Evolutionary conservation across 2,888 invertebrate genomes (phyloP), one percentile per base, ranked within the genome.

Genomic region (Marronus borbonicus): DNA sequence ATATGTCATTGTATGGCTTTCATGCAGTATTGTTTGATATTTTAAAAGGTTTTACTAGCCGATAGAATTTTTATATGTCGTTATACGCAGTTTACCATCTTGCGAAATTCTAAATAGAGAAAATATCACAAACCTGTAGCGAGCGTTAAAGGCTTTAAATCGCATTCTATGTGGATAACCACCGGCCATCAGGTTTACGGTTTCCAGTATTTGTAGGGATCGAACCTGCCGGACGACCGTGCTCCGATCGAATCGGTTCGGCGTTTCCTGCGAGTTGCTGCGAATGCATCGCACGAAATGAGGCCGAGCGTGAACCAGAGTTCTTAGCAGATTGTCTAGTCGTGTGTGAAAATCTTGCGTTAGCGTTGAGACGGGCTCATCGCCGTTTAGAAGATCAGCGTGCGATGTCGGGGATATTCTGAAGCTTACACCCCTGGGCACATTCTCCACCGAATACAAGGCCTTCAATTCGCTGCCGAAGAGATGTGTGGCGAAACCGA

Each of bases 401-500:
- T 96, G 95, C 55, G 96, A 96, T 14, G 96, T 97, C 62, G 97
- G 97, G 7, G 97, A 96, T 85, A 97, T 97, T 84, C 97, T 92
- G 89, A 97, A 97, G 86, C 95, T 93, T 80, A 95, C 92, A 78
- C 95, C 95, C 81, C 93, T 90, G 14, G 94, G 96, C 75, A 93
- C 94, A 69, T 92, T 94, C 83, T 94, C 94, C 81, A 93, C 90
- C 2, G 93, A 92, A 84, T 93, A 95, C 14, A 96, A 89, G 1
- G 94, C 93, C 90, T 97, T 97, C 80, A 98, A 90, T 88, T 98
- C 98, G 76, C 95, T 94, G 0, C 97, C 96, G 87, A 98, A 98
- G n/a, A 98, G 90, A 87, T 98, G 97, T 20, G 97, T 97, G 0
- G 97, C 98, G 88, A 98, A 98, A n/a, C 98, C 98, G 89, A 98